phyloP scores from a whole-genome alignment of 92 coral and sea anemone genomes.

The Micromussa lordhowensis region DNA sequence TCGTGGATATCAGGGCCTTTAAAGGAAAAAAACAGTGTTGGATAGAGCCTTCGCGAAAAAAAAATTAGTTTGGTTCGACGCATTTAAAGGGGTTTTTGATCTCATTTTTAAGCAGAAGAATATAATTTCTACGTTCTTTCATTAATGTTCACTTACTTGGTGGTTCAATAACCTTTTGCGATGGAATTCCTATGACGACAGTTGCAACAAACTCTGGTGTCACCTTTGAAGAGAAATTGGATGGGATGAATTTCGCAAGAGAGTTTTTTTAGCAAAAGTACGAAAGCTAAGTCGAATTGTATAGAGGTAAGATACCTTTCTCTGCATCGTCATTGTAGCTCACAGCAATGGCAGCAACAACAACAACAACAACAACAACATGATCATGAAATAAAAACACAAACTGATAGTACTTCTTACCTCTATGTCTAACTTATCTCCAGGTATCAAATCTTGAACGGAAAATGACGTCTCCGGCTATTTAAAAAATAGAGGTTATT shows the following conservation, averaged over 20 bases:
- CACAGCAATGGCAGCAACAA: background rate
- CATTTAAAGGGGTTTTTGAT: no score
- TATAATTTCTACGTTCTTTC: no score
- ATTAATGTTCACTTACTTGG: background rate
- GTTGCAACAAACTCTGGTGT: conserved; percentile 12
- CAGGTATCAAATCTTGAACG: conserved; percentile 21
- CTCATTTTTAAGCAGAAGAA: no score
- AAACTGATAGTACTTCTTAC: background rate
- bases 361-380: background rate
- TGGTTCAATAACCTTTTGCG: background rate
- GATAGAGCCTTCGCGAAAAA: no score
- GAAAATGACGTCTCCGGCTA: background rate
- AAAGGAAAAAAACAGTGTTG: background rate
- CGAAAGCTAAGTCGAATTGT: no score
- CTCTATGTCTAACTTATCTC: conserved; percentile 4
- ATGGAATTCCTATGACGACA: background rate
- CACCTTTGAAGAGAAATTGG: background rate
- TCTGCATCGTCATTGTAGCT: background rate
- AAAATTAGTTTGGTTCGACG: no score
- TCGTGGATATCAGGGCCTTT: background rate
- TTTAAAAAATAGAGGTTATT: background rate
- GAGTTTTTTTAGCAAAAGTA: no score
- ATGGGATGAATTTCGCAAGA: background rate
- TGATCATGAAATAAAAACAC: no score
- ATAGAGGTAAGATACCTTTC: background rate